phyloP scores from a whole-genome alignment of 2,888 invertebrate genomes.

The Polydrusus pterygomalis region DNA sequence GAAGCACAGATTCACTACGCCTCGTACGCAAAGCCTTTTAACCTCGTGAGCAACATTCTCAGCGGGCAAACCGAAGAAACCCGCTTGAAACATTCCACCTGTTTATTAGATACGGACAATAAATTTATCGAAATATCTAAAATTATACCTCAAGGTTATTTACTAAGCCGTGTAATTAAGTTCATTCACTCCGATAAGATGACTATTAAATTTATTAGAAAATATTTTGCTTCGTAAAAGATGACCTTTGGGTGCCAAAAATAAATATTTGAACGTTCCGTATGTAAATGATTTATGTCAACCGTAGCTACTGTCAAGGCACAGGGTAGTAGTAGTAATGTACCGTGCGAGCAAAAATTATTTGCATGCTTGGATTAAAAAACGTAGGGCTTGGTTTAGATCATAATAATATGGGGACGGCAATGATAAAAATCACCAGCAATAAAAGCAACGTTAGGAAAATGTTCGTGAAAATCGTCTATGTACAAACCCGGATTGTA shows the following conservation, averaged over 20 bases:
- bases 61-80: constrained; percentile 13
- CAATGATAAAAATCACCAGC: too few species aligned
- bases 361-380: too few species aligned
- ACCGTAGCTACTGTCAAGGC: too few species aligned
- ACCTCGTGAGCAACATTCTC: constrained; percentile 21
- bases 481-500: too few species aligned
- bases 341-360: too few species aligned
- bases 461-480: too few species aligned
- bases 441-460: too few species aligned
- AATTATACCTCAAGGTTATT: constrained; percentile 49
- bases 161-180: constrained; percentile 39
- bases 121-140: constrained; percentile 51
- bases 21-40: constrained; percentile 16
- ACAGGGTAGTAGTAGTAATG: too few species aligned
- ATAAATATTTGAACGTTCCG: neutral
- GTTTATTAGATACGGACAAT: constrained; percentile 44
- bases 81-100: constrained; percentile 42
- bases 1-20: neutral
- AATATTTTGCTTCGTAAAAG: constrained; percentile 34
- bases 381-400: too few species aligned
- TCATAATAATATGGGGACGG: too few species aligned
- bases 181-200: constrained; percentile 44
- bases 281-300: too few species aligned
- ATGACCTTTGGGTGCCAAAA: constrained; percentile 23
- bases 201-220: constrained; percentile 40